Percentiles rank a stretch among this genome's conserved stretches.
phyloP scores from a whole-genome alignment of 2,113 vertebrate species.

The Cryptoleucopteryx plumbea region DNA sequence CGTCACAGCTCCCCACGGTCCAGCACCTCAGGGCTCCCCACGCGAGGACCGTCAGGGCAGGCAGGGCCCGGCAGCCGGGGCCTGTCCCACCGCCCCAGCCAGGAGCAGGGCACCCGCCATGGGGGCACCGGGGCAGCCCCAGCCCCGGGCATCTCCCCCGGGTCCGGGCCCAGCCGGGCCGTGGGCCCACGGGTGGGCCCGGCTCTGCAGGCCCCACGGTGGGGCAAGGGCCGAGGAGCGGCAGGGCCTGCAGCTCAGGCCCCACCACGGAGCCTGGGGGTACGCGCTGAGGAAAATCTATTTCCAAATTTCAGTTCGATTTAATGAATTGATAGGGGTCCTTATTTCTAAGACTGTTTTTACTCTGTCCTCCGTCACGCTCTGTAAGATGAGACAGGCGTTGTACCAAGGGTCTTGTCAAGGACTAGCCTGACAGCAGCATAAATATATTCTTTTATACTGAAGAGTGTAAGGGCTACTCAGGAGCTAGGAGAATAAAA shows the following conservation, averaged over 20 bases:
- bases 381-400: neutral
- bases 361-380: neutral
- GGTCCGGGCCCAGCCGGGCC: too few species aligned
- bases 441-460: neutral
- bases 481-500: neutral
- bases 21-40: neutral
- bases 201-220: neutral
- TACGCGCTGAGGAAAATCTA: neutral
- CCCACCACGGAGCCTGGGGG: fast-evolving
- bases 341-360: neutral
- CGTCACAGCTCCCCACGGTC: neutral
- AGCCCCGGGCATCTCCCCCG: fast-evolving
- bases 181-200: fast-evolving
- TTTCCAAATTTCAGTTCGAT: neutral
- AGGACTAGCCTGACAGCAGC: neutral
- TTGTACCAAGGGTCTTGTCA: neutral
- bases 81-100: fast-evolving
- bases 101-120: neutral
- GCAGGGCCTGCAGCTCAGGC: neutral
- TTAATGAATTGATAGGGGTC: neutral
- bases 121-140: neutral
- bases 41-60: fast-evolving
- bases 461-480: neutral
- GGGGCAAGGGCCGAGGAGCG: neutral
- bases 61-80: neutral